Evolutionary conservation across 2,797 vertebrate species (phyloP), one percentile per base, ranked within the genome.

Genomic region (Nannoperca obscura): DNA sequence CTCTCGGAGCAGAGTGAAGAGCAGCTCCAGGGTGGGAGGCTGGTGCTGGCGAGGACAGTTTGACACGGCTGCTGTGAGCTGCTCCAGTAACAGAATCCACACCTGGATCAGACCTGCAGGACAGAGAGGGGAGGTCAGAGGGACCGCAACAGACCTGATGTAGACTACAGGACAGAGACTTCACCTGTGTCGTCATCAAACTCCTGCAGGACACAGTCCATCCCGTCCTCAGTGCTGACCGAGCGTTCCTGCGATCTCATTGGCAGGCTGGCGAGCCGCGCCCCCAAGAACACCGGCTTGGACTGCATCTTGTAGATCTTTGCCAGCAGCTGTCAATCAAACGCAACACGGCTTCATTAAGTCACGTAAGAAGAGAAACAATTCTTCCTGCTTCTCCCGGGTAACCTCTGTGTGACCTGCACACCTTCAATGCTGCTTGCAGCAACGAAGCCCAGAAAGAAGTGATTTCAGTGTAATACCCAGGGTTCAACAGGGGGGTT

Each of bases 301-400:
- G 96, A 95, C 22, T 96, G 96, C 98, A 99, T 99, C 93, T 96
- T 97, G 93, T 99, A 99, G 93, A 99, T 99, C 94, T 97, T 99
- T 68, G 97, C 96, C 78, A 99, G 90, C 76, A 99, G 94, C 98
- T 99, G 84, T 50, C 54, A 53, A 71, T 57, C 24, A 80, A 55
- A 85, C 0, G 11, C 9, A n/a, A 15, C 6, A 55, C 2, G 12
- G 36, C 10, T 20, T 12, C 3, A 9, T 53, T 30, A 4, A 30
- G 7, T 54, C 34, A 24, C 34, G 4, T 3, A 34, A 30, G 10
- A 53, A 20, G 9, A 0, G 15, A 17, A 20, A 44, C 13, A 36
- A 27, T 27, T 27, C 24, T 27, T 27, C 24, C 24, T 27, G 24
- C 24, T 27, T 27, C 24, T 27, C 24, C 24, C 24, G 24, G 24